A percentile compares a stretch with the other conserved stretches of the same genome.
Conservation (phyloP, 2,888 invertebrate species). For the Calameuta pallipes region DNA sequence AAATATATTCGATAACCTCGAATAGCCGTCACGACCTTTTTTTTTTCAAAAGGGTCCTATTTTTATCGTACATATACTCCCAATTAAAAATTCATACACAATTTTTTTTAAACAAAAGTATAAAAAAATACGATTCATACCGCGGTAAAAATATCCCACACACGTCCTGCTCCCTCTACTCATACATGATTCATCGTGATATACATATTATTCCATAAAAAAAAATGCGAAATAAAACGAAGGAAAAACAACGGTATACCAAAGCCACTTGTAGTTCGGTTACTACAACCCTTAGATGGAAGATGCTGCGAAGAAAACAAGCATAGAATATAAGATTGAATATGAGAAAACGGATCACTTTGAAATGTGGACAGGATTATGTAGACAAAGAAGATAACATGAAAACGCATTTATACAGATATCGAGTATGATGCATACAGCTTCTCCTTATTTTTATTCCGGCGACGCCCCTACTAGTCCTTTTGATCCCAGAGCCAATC, state of each 20-base stretch:
- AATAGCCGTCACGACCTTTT: background rate
- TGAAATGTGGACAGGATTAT: background rate
- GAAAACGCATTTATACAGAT: constrained; percentile 11
- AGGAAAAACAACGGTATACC: background rate
- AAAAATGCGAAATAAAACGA: background rate
- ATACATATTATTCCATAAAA: background rate
- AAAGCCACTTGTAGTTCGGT: too few relatives aligned
- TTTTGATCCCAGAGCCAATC: constrained; percentile 47
- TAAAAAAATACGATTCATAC: background rate
- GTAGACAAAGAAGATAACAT: background rate
- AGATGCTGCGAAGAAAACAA: too few relatives aligned
- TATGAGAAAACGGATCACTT: too few relatives aligned
- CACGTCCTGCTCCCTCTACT: background rate
- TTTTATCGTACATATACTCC: background rate
- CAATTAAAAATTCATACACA: background rate
- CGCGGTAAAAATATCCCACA: background rate
- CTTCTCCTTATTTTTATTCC: constrained; percentile 32
- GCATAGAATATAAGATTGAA: too few relatives aligned
- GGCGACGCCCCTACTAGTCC: constrained; percentile 27
- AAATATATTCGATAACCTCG: too few relatives aligned
- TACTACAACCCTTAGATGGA: too few relatives aligned
- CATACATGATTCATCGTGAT: background rate
- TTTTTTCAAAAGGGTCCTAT: background rate
- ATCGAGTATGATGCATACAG: constrained; percentile 12
- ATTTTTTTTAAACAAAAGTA: background rate